Conservation (phyloP, 1,140 invertebrate species). For the Trachymyrmex cornetzi region DNA sequence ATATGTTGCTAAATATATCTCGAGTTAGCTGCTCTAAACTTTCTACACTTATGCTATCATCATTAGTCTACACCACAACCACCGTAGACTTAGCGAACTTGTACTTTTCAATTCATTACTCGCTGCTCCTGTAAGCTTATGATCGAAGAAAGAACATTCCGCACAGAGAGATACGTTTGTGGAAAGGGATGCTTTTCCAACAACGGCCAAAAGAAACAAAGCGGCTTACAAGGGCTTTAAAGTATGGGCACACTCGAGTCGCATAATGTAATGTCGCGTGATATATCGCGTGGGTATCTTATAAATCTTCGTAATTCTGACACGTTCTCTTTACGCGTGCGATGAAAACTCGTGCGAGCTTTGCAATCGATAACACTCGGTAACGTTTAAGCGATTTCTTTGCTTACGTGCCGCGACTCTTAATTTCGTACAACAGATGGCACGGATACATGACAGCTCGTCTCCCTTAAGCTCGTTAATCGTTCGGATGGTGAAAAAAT, state of each 20-base stretch:
- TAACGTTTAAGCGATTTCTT: constrained; percentile 25
- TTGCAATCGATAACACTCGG: constrained; percentile 15
- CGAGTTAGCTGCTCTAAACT: constrained; percentile 71
- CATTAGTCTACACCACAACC: constrained; percentile 74
- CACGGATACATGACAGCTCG: constrained; percentile 46
- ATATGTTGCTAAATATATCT: constrained; percentile 47
- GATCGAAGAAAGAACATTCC: constrained; percentile 50
- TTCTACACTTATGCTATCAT: constrained; percentile 69
- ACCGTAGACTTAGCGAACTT: constrained; percentile 72
- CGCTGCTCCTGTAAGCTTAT: constrained; percentile 27
- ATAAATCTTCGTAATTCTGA: not conserved
- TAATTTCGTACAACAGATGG: constrained; percentile 47
- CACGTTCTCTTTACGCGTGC: not conserved
- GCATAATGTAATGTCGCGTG: constrained; percentile 10
- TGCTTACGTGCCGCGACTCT: constrained; percentile 4
- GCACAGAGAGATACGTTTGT: constrained; percentile 63
- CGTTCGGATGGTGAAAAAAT: not conserved
- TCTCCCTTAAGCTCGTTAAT: constrained; percentile 41
- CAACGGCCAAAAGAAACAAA: constrained; percentile 48
- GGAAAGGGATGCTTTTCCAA: constrained; percentile 39
- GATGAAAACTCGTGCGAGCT: constrained; percentile 17
- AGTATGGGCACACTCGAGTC: constrained; percentile 49
- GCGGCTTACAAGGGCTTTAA: constrained; percentile 12
- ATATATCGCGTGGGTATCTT: constrained; percentile 12
- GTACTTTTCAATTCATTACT: constrained; percentile 72